Base-by-base conservation (phyloP, 2,113 vertebrate species). In the Heptranchias perlo region DNA sequence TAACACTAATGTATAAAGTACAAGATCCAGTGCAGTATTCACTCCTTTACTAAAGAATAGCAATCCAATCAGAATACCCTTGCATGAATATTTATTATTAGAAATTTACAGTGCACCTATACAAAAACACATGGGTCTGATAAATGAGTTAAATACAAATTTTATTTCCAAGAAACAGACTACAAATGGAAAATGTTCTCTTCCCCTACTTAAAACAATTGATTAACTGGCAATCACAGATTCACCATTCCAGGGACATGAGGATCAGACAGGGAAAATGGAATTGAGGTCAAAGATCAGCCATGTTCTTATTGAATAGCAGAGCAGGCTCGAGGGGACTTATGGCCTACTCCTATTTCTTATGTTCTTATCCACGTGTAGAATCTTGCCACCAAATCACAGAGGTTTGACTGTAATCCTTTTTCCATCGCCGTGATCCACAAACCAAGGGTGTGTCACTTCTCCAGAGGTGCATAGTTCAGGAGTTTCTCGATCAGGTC, bases 401-500 rank as follows among this genome's bases (percentile, higher is more conserved):
- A 35, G 13, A 91, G 31, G 52, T 91, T 61, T 18, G 54, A 58
- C 11, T 16, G n/a, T n/a, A 92, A 92, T 21, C 6, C 54, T 18
- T 35, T 92, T 35, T 92, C n/a, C 58, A 62, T 62, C n/a, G n/a
- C 2, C n/a, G 1, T 58, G 35, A 39, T 93, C 89, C n/a, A 62
- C 11, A 64, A 64, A 16, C 28, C 35, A 28, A 31, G 49, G 61
- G 11, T 6, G 21, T 14, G 21, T 98, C 97, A 99, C 97, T 99
- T 99, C 97, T 99, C 99, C 97, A 99, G 97, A 0, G 99, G 99
- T 0, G 99, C 98, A 10, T 99, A 99, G 98, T 99, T 99, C 96
- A 99, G 97, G 96, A 99, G 97, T 96, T 99, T 99, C 97, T 99
- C 99, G 92, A 99, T 99, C 96, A 99, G 98, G 97, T 99, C 99